Evolutionary conservation across 2,113 vertebrate species (phyloP), one percentile per base, ranked within the genome.

Genomic region (Accipiter cooperii): DNA sequence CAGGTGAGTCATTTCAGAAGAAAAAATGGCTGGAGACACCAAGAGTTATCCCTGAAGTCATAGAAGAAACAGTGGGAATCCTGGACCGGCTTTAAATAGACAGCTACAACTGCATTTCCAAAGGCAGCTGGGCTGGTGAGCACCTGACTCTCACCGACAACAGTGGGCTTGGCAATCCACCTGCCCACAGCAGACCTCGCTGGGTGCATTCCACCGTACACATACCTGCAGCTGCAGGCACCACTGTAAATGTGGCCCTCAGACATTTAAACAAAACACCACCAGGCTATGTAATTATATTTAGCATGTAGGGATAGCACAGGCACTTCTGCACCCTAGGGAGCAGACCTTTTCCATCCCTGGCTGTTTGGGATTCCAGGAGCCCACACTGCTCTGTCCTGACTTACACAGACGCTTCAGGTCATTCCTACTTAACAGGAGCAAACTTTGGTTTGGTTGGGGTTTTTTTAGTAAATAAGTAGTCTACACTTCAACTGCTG

Each of bases 1-100:
- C 69, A 96, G 87, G 87, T 93, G 94, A 96, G 90, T 94, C 90
- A 95, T 94, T 94, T 81, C 85, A 86, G 73, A 66, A 63, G 29
- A 36, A 93, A 78, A 96, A 86, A 44, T 25, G 1, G 16, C 38
- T 65, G 29, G 31, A 84, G 18, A 28, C 57, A 71, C 9, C 42
- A 31, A 47, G 73, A 84, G 46, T 64, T 87, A 68, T 71, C 65
- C 78, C 47, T 82, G 74, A 55, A 92, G 63, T 80, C 60, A 52
- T 10, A 49, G 42, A 20, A 40, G 63, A 54, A 93, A 64, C 61
- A 63, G 52, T 69, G 81, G 91, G 70, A 91, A 79, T 79, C 66
- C 66, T 89, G 83, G 33, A 21, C 25, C 42, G 69, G 95, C 61
- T 90, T 92, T 69, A 10, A 64, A 46, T 60, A 31, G 29, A 4